A percentile compares a stretch with the other conserved stretches of the same genome.
Conservation (phyloP, 2,797 vertebrate genomes). For the Monodelphis domestica region DNA sequence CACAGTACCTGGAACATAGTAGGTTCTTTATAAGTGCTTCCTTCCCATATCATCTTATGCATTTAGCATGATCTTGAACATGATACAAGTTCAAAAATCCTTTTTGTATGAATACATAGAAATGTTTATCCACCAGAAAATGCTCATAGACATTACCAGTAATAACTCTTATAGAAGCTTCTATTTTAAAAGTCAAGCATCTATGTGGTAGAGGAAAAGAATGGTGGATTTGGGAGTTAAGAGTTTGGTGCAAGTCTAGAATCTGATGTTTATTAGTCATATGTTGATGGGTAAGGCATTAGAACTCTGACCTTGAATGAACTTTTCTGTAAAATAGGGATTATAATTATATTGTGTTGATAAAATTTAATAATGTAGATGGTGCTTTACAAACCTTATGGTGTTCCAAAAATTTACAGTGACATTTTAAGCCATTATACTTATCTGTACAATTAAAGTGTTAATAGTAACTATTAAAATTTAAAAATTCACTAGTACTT, state of each 20-base stretch:
- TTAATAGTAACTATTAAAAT: neutral
- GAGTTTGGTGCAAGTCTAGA: neutral
- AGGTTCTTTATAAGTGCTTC: neutral
- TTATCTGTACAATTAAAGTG: neutral
- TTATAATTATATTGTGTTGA: neutral
- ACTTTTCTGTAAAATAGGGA: neutral
- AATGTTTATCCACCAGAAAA: neutral
- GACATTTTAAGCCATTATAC: neutral
- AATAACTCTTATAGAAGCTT: constrained; percentile 28
- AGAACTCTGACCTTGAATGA: neutral
- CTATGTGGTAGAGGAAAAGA: neutral
- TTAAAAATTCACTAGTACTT: neutral
- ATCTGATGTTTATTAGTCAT: neutral
- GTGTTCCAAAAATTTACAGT: neutral
- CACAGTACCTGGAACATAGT: neutral
- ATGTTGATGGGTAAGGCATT: constrained; percentile 30
- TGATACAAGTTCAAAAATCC: neutral
- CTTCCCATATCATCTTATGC: neutral
- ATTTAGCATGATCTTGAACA: neutral
- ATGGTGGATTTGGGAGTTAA: neutral
- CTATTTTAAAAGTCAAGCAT: neutral
- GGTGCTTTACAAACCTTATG: neutral
- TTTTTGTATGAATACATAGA: neutral
- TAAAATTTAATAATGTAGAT: neutral
- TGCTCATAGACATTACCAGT: constrained; percentile 1